These are phyloP conservation scores for Oreocharis arfaki DNA, from an alignment of 2,113 vertebrate species.

Conservation along the genomic window DNA sequence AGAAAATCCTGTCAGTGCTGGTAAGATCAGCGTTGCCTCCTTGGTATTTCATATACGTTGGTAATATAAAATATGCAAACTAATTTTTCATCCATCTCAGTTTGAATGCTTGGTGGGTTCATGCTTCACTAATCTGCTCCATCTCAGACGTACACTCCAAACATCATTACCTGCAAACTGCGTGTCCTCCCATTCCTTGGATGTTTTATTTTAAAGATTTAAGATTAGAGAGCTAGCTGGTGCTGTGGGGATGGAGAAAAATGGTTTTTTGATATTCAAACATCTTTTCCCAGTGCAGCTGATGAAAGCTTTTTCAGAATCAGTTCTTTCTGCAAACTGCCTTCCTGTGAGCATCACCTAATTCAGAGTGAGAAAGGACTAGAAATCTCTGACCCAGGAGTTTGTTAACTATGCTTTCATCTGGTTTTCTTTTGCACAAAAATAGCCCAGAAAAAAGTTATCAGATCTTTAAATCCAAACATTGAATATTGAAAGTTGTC, in stretches of 20 bases:
- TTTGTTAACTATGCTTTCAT: neutral
- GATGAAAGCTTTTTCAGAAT: constrained; percentile 39
- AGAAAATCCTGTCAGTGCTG: neutral
- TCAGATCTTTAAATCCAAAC: neutral
- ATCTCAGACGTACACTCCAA: constrained; percentile 3
- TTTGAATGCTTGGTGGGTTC: constrained; percentile 30
- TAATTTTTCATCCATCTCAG: neutral
- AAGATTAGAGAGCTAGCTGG: constrained; percentile 31
- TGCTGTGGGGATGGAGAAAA: neutral
- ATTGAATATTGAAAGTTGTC: neutral
- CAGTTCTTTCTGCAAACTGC: constrained; percentile 10
- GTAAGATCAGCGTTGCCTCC: neutral
- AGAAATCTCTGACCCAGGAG: neutral
- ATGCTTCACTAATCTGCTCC: constrained; percentile 26
- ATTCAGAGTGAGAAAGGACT: neutral
- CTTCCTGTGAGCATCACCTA: constrained; percentile 16
- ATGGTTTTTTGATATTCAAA: constrained; percentile 30
- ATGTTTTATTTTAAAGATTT: constrained; percentile 50
- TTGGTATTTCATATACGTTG: neutral
- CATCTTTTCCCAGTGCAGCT: constrained; percentile 13
- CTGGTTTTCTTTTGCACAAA: neutral
- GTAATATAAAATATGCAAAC: constrained; percentile 47
- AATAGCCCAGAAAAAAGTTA: neutral
- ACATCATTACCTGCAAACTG: constrained; percentile 21
- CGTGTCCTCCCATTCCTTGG: neutral